Conservation (phyloP, 2,888 invertebrate genomes). For the Conomelus anceps region DNA sequence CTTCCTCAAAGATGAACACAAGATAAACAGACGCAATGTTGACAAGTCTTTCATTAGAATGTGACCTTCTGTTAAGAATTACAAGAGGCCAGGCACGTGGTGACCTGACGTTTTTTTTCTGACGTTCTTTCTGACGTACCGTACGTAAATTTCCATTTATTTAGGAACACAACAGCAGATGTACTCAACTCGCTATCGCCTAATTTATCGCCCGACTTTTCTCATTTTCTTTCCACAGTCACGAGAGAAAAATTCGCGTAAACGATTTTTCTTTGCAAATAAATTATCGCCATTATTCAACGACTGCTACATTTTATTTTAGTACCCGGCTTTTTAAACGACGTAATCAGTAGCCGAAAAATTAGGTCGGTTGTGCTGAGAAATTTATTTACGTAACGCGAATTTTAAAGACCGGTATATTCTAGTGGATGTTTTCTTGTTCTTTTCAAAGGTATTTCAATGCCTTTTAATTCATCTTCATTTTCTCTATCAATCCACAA, state of each 20-base stretch:
- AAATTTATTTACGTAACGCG: no score
- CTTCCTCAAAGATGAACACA: neutral
- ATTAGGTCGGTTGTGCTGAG: neutral
- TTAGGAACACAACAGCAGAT: neutral
- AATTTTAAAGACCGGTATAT: no score
- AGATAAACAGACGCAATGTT: neutral
- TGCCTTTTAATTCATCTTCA: no score
- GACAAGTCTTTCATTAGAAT: neutral
- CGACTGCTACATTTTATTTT: neutral
- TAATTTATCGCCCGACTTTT: neutral
- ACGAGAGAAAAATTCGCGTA: neutral
- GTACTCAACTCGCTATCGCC: neutral
- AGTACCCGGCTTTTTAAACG: neutral
- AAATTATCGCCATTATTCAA: neutral
- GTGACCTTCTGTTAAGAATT: neutral
- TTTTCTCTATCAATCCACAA: no score
- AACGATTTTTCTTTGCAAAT: neutral
- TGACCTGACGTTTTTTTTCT: neutral
- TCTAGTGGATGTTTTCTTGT: no score
- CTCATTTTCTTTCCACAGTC: neutral
- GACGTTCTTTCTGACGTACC: neutral
- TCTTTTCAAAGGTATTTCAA: no score
- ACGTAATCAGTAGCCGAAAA: neutral
- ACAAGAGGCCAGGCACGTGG: neutral
- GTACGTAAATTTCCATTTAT: no score